Percentiles rank a stretch among this genome's conserved stretches.
These are phyloP conservation scores for Andricus quercusramuli DNA, from an alignment of 2,888 invertebrate species.

Conservation along the genomic window DNA sequence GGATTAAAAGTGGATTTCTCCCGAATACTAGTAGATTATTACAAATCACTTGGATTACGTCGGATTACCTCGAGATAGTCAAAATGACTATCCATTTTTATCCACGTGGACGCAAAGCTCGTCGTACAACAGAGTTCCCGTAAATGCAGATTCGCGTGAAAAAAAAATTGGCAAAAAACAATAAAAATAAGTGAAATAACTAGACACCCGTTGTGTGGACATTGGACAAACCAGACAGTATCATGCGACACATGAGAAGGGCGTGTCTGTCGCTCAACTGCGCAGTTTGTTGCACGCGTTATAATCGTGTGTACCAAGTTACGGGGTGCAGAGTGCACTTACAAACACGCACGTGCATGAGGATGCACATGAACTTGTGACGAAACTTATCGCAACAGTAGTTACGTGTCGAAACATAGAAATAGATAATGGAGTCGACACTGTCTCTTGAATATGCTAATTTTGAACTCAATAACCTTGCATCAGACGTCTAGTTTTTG, in stretches of 20 bases:
- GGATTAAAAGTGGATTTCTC: too few species aligned
- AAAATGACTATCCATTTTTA: too few species aligned
- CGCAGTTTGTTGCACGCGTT: slow-evolving; percentile 77
- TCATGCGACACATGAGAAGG: slow-evolving; percentile 74
- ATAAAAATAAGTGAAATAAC: neutral
- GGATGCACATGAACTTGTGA: slow-evolving; percentile 39
- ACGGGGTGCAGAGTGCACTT: slow-evolving; percentile 42
- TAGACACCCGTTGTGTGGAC: slow-evolving; percentile 44
- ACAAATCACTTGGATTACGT: too few species aligned
- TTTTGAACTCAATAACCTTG: slow-evolving; percentile 16
- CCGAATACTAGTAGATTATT: too few species aligned
- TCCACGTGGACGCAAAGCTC: too few species aligned
- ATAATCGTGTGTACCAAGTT: slow-evolving; percentile 62
- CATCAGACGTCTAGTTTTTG: neutral
- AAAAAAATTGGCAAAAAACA: neutral
- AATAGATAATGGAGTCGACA: slow-evolving; percentile 16
- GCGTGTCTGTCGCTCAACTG: slow-evolving; percentile 76
- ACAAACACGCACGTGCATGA: slow-evolving; percentile 31
- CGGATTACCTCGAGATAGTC: too few species aligned
- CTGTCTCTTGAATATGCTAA: slow-evolving; percentile 18
- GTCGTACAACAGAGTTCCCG: too few species aligned
- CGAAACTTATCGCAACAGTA: slow-evolving; percentile 34
- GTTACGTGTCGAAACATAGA: slow-evolving; percentile 13
- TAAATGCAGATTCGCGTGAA: too few species aligned
- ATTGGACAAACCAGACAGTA: slow-evolving; percentile 67